These are phyloP conservation scores for Trichogramma evanescens DNA, from an alignment of 2,888 invertebrate genomes.

Conservation along the genomic window DNA sequence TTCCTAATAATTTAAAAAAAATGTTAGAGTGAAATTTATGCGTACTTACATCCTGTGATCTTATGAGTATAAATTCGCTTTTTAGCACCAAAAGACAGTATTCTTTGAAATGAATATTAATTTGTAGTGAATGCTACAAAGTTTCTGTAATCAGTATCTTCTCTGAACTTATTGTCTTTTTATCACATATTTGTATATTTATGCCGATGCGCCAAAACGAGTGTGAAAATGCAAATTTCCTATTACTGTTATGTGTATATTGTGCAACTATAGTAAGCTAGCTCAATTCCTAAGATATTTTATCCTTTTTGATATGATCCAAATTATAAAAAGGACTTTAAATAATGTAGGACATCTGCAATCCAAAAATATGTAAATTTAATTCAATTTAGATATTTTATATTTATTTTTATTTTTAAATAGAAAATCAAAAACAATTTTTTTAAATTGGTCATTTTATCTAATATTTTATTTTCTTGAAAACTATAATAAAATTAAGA, in stretches of 20 bases:
- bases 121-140: background rate
- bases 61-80: constrained; percentile 26
- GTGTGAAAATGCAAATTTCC: constrained; percentile 35
- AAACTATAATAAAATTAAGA: too few relatives aligned
- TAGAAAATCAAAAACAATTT: constrained; percentile 31
- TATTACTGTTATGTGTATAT: constrained; percentile 31
- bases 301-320: constrained; percentile 23
- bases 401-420: constrained; percentile 47
- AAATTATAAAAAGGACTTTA: constrained; percentile 11
- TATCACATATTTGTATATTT: constrained; percentile 10
- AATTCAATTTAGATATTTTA: constrained; percentile 44
- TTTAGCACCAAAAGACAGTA: constrained; percentile 11
- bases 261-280: constrained; percentile 31
- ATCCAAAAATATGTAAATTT: constrained; percentile 33
- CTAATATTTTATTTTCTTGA: too few relatives aligned
- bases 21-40: constrained; percentile 20
- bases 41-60: constrained; percentile 42
- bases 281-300: constrained; percentile 35
- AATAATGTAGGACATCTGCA: constrained; percentile 29
- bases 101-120: constrained; percentile 7
- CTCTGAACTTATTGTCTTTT: constrained; percentile 7
- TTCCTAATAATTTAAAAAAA: constrained; percentile 21
- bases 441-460: constrained; percentile 4
- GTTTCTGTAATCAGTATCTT: background rate
- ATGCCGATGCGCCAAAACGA: constrained; percentile 11